Conservation (phyloP, 2,888 invertebrate species). For the Temnothorax unifasciatus region DNA sequence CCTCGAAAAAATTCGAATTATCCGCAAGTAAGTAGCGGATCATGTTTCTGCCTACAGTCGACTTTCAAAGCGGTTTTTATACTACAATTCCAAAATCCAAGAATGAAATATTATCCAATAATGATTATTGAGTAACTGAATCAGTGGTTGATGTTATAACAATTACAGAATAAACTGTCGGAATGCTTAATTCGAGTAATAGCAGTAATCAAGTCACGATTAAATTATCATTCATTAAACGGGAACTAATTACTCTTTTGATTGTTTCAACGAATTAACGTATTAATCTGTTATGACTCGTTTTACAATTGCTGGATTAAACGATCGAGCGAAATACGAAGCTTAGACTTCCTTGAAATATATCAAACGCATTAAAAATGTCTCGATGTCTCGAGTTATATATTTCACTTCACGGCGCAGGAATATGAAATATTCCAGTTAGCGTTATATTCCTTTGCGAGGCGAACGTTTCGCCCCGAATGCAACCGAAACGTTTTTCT, state of each 20-base stretch:
- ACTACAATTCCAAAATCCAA: background rate
- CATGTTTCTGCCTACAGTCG: background rate
- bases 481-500: slow-evolving; percentile 41
- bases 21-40: slow-evolving; percentile 12
- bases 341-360: background rate
- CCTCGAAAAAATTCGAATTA: slow-evolving; percentile 40
- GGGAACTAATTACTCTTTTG: slow-evolving; percentile 34
- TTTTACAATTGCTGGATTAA: slow-evolving; percentile 7
- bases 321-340: background rate
- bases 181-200: slow-evolving; percentile 17
- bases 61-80: background rate
- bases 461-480: background rate
- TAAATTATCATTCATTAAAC: slow-evolving; percentile 39
- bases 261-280: slow-evolving; percentile 19
- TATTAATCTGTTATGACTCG: background rate
- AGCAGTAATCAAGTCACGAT: slow-evolving; percentile 32
- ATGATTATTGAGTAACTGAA: slow-evolving; percentile 12
- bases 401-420: background rate
- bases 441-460: slow-evolving; percentile 5
- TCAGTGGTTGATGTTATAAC: slow-evolving; percentile 14
- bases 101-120: slow-evolving; percentile 3
- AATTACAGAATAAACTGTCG: slow-evolving; percentile 4
- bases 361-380: background rate
- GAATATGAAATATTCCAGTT: slow-evolving; percentile 28
- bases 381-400: background rate